Evolutionary conservation across 30 jellyfish, hydroid and myxozoan species (phyloP).

Genomic region (Clytia hemisphaerica): DNA sequence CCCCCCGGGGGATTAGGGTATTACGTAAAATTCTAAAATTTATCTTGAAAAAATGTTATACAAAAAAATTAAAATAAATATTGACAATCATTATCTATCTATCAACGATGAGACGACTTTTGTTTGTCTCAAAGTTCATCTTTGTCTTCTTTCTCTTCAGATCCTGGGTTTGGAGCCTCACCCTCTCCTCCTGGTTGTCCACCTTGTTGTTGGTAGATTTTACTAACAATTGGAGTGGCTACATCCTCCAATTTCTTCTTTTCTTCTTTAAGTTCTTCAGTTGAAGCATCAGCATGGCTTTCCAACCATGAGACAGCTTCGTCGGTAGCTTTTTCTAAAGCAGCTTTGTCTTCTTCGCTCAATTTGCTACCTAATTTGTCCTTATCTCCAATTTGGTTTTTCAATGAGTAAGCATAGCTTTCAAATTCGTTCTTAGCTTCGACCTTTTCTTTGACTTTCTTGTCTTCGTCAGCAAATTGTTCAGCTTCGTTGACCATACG

Average conservation of each 20-base stretch:
- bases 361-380: slow-evolving; percentile 93
- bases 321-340: slow-evolving; percentile 88
- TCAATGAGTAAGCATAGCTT: slow-evolving; percentile 90
- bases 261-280: slow-evolving; percentile 89
- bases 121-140: slow-evolving; percentile 97
- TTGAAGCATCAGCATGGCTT: slow-evolving; percentile 80
- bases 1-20: too few species aligned
- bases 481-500: slow-evolving; percentile 99
- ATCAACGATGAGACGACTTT: too few species aligned
- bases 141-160: slow-evolving; percentile 87
- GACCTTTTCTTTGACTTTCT: slow-evolving; percentile 89
- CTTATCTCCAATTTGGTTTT: slow-evolving; percentile 82
- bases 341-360: slow-evolving; percentile 88
- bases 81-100: too few species aligned
- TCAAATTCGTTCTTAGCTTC: slow-evolving; percentile 90
- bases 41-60: too few species aligned
- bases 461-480: slow-evolving; percentile 97
- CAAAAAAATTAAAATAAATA: too few species aligned
- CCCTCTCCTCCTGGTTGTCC: slow-evolving; percentile 68
- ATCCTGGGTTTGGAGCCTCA: slow-evolving; percentile 42
- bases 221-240: slow-evolving; percentile 96
- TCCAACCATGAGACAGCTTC: slow-evolving; percentile 91
- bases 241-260: slow-evolving; percentile 87
- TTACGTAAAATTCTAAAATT: too few species aligned
- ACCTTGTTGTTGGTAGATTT: slow-evolving; percentile 94